Evolutionary conservation across 2,888 invertebrate genomes (phyloP).

Genomic region (Oeneis ivallda): DNA sequence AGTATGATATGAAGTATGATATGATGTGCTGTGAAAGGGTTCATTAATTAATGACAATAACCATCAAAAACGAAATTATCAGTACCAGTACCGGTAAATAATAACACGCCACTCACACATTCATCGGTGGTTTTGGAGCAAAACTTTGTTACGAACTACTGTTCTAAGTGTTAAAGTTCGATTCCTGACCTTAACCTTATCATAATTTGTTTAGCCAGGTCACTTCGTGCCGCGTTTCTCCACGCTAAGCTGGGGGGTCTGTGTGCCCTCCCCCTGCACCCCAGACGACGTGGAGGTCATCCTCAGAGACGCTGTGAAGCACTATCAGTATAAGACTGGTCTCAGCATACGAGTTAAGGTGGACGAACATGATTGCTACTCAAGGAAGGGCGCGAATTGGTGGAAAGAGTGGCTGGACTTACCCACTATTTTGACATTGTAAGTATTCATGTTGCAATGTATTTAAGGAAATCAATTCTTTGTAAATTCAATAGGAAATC

Average conservation of each 20-base stretch:
- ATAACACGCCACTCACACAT: too few species aligned
- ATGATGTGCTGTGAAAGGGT: too few species aligned
- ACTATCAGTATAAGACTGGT: slow-evolving; percentile 82
- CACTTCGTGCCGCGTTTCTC: slow-evolving; percentile 88
- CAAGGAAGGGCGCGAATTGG: slow-evolving; percentile 62
- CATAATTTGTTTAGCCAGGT: slow-evolving; percentile 82
- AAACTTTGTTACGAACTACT: too few species aligned
- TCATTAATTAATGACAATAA: too few species aligned
- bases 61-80: too few species aligned
- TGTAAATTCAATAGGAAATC: too few species aligned
- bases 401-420: slow-evolving; percentile 67
- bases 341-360: slow-evolving; percentile 83
- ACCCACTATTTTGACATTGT: slow-evolving; percentile 70
- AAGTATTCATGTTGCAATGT: slow-evolving; percentile 45
- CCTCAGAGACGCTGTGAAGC: slow-evolving; percentile 80
- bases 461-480: too few species aligned
- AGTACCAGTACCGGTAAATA: too few species aligned
- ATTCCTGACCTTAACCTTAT: slow-evolving; percentile 27
- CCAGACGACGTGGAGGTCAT: slow-evolving; percentile 81
- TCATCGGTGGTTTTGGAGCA: too few species aligned
- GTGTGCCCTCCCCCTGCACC: slow-evolving; percentile 84
- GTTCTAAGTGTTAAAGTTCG: too few species aligned
- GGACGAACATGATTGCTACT: slow-evolving; percentile 83
- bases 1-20: too few species aligned
- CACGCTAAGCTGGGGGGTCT: slow-evolving; percentile 86